phyloP scores from a whole-genome alignment of 2,888 invertebrate genomes.

The Nudaria mundana region DNA sequence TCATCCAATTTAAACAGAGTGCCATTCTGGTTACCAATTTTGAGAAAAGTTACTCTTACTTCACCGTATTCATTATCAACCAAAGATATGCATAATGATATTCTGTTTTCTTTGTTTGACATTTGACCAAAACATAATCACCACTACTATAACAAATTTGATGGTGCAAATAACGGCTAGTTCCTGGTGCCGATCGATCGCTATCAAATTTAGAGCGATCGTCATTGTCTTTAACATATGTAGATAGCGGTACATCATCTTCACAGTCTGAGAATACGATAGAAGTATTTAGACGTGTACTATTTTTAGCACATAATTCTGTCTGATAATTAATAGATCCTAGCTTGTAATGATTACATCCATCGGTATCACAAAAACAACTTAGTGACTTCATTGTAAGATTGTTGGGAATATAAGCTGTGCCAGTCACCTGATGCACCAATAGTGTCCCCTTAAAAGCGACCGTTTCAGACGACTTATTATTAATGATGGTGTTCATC shows the following conservation, averaged over 20 bases:
- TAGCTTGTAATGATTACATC: no score
- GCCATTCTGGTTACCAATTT: constrained; percentile 23
- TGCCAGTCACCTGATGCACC: constrained; percentile 9
- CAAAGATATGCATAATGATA: constrained; percentile 16
- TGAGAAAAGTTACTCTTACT: constrained; percentile 8
- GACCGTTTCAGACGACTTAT: constrained; percentile 9
- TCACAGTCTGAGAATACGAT: not conserved
- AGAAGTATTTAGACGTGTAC: no score
- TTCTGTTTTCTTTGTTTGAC: constrained; percentile 14
- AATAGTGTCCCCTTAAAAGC: constrained; percentile 1
- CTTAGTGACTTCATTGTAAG: no score
- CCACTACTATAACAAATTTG: constrained; percentile 9
- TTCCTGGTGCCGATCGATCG: constrained; percentile 4
- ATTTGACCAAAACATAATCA: constrained; percentile 21
- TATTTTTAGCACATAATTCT: no score
- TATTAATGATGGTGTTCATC: constrained; percentile 15
- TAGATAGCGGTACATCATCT: not conserved
- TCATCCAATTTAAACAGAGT: constrained; percentile 15
- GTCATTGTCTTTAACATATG: constrained; percentile 10
- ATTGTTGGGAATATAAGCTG: not conserved
- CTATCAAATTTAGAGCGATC: no score
- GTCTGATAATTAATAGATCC: no score
- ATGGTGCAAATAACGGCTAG: constrained; percentile 19
- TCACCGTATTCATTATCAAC: constrained; percentile 11
- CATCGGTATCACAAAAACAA: no score